phyloP scores from a whole-genome alignment of 2,113 vertebrate species.

The Piprites chloris region DNA sequence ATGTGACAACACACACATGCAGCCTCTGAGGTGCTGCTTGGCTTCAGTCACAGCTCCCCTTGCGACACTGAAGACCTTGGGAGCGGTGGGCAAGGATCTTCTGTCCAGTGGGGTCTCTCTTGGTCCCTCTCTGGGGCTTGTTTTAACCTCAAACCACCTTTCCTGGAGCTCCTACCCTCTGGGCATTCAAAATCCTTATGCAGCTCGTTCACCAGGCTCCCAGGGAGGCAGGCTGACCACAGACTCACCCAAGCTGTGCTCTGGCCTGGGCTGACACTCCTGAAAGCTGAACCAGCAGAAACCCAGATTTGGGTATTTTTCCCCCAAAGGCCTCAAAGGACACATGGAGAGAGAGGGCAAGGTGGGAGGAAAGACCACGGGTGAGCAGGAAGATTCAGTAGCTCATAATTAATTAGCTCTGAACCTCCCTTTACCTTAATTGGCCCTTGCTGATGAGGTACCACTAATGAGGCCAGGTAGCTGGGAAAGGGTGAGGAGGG shows the following conservation, averaged over 20 bases:
- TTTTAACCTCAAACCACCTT: not conserved
- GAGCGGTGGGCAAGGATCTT: not conserved
- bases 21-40: not conserved
- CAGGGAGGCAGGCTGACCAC: not conserved
- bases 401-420: not conserved
- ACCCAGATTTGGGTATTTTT: not conserved
- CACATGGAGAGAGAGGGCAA: not conserved
- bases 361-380: not conserved
- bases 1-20: not conserved
- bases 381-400: not conserved
- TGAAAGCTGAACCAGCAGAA: not conserved
- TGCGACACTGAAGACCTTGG: not conserved
- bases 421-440: not conserved
- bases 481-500: not conserved
- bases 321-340: not conserved
- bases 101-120: not conserved
- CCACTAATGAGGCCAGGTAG: not conserved
- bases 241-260: accelerated
- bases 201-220: not conserved
- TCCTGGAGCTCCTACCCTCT: not conserved
- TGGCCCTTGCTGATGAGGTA: not conserved
- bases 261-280: not conserved
- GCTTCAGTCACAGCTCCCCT: not conserved
- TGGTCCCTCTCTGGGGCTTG: accelerated
- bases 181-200: not conserved